A percentile compares a stretch with the other conserved stretches of the same genome.
phyloP scores from a whole-genome alignment of 92 coral and sea anemone species.

The Umimayanthus chanpuru region DNA sequence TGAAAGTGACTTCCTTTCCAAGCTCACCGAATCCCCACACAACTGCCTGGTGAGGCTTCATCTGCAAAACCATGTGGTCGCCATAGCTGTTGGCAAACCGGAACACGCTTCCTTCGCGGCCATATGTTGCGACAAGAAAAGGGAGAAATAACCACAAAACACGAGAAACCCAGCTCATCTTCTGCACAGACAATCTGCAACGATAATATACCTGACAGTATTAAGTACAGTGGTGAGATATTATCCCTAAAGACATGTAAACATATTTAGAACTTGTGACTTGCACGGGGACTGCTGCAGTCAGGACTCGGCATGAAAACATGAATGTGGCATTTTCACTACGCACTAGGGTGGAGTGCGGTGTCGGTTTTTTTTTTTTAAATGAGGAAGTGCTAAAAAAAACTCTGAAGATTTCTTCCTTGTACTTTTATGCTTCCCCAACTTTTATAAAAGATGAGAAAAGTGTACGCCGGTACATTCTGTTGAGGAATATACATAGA shows the following conservation, averaged over 20 bases:
- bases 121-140: slow-evolving; percentile 2
- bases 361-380: too few species aligned
- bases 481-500: too few species aligned
- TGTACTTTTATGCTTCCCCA: too few species aligned
- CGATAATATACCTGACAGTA: too few species aligned
- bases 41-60: slow-evolving; percentile 76
- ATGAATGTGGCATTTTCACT: not conserved
- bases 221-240: too few species aligned
- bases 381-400: too few species aligned
- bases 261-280: not conserved
- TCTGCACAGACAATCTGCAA: too few species aligned
- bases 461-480: not conserved
- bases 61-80: slow-evolving; percentile 94
- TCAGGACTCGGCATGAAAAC: too few species aligned
- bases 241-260: too few species aligned
- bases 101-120: slow-evolving; percentile 40
- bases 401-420: too few species aligned
- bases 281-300: not conserved
- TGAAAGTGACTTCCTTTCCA: slow-evolving; percentile 73
- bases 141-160: slow-evolving; percentile 1
- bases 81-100: slow-evolving; percentile 95
- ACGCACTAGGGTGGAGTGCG: not conserved
- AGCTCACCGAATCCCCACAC: slow-evolving; percentile 97
- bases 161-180: not conserved
- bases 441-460: too few species aligned